phyloP scores from a whole-genome alignment of 2,797 vertebrate genomes.

The Echeneis naucrates region DNA sequence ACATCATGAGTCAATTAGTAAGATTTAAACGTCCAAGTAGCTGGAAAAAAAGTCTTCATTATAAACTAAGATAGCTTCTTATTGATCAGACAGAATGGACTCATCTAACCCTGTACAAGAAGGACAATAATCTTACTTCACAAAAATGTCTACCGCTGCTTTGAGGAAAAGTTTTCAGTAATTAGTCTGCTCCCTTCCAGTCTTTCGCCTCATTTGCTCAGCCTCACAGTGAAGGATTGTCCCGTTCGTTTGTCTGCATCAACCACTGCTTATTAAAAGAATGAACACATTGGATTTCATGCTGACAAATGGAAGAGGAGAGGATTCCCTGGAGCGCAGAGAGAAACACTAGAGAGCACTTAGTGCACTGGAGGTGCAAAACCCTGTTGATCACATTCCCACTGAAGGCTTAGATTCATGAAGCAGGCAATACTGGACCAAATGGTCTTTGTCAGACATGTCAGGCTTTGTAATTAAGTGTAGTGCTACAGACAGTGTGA shows the following conservation, averaged over 20 bases:
- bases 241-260: constrained; percentile 38
- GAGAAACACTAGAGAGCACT: constrained; percentile 27
- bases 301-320: constrained; percentile 19
- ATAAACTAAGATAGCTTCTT: neutral
- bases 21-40: neutral
- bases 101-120: neutral
- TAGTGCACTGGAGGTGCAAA: neutral
- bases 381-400: constrained; percentile 28
- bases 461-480: constrained; percentile 43
- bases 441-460: constrained; percentile 41
- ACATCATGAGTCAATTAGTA: too few relatives aligned
- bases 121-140: neutral
- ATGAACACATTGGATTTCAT: constrained; percentile 21
- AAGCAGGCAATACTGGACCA: constrained; percentile 25
- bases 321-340: constrained; percentile 18
- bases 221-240: constrained; percentile 11
- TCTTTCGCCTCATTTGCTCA: constrained; percentile 16
- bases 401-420: constrained; percentile 6
- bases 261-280: constrained; percentile 46
- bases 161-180: neutral
- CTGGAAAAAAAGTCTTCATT: neutral
- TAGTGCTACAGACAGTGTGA: constrained; percentile 1
- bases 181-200: neutral
- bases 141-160: neutral
- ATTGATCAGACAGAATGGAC: neutral